Conservation (phyloP, 2,797 vertebrate species). For the Peromyscus melanophrys region DNA sequence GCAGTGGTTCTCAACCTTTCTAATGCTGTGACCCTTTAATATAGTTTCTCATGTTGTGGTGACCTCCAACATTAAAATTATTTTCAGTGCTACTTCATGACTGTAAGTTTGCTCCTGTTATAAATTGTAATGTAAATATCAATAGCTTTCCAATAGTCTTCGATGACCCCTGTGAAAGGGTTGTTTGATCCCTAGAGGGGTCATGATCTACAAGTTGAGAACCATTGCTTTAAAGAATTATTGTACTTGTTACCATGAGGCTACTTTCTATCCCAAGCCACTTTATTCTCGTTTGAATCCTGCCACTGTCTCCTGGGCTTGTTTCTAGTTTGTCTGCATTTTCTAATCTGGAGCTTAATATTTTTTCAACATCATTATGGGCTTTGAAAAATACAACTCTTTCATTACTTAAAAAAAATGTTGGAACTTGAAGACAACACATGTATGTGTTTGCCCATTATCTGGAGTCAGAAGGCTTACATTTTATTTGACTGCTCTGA, state of each 20-base stretch:
- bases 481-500: neutral
- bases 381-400: constrained; percentile 25
- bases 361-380: neutral
- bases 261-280: neutral
- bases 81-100: neutral
- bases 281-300: constrained; percentile 7
- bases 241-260: neutral
- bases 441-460: neutral
- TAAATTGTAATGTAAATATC: neutral
- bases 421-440: constrained; percentile 16
- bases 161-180: neutral
- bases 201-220: neutral
- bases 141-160: neutral
- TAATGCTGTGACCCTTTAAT: neutral
- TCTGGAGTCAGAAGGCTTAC: constrained; percentile 10
- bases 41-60: neutral
- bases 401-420: constrained; percentile 43
- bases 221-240: neutral
- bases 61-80: too few relatives aligned
- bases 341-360: neutral
- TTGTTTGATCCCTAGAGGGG: neutral
- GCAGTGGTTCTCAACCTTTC: neutral
- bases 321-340: neutral
- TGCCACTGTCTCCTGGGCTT: neutral
- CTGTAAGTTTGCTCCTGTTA: neutral